These are phyloP conservation scores for Sebastes schlegelii DNA, from an alignment of 2,113 vertebrate genomes.

Conservation along the genomic window DNA sequence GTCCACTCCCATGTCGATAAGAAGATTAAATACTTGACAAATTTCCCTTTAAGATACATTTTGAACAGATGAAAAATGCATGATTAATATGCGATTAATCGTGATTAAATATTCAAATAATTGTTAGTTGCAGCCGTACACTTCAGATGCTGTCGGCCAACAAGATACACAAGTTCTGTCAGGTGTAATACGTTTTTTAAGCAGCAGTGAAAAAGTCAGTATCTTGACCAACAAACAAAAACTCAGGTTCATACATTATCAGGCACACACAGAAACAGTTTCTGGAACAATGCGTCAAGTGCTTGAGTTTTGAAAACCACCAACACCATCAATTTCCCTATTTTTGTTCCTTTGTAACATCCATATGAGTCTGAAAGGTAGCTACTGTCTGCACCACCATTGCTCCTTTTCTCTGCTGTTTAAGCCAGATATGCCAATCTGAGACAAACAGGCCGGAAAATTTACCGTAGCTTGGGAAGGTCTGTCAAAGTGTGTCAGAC, in stretches of 20 bases:
- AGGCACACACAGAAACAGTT: background rate
- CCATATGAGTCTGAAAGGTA: background rate
- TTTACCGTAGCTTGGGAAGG: slow-evolving; percentile 35
- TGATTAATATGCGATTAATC: too few species aligned
- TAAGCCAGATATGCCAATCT: background rate
- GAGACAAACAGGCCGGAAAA: slow-evolving; percentile 3
- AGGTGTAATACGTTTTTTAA: background rate
- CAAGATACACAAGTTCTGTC: background rate
- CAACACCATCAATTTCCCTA: background rate
- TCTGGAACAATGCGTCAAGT: background rate
- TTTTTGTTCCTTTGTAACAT: background rate
- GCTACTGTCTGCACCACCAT: slow-evolving; percentile 1
- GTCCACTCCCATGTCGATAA: too few species aligned
- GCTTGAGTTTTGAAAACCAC: background rate
- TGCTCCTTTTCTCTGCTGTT: background rate
- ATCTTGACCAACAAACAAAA: background rate
- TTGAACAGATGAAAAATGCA: too few species aligned
- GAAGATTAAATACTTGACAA: too few species aligned
- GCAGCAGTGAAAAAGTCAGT: too few species aligned
- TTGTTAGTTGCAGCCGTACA: too few species aligned
- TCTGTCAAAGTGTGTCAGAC: slow-evolving; percentile 60
- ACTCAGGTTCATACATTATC: background rate
- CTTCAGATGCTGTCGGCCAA: background rate
- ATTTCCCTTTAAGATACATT: too few species aligned
- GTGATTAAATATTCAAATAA: too few species aligned